These are phyloP conservation scores for human DNA, from an alignment of 2,113 vertebrate genomes.

Conservation along the genomic window DNA sequence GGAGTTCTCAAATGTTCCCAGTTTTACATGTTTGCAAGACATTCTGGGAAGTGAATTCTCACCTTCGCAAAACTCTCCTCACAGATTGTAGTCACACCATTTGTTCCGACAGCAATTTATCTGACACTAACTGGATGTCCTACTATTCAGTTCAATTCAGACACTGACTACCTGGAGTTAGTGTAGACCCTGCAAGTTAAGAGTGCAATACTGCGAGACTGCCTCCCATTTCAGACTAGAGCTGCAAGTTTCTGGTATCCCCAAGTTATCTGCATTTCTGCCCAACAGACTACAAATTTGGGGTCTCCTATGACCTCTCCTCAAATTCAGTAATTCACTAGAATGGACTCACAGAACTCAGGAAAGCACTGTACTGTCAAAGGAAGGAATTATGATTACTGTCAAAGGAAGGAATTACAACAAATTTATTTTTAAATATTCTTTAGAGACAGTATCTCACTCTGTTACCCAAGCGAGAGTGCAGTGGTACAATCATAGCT, in stretches of 20 bases:
- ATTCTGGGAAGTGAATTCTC: not conserved
- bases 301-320: too few species aligned
- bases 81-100: not conserved
- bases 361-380: not conserved
- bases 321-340: not conserved
- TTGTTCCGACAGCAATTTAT: not conserved
- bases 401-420: not conserved
- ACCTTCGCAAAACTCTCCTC: not conserved
- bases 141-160: too few species aligned
- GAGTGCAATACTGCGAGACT: not conserved
- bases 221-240: not conserved
- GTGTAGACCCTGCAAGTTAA: not conserved
- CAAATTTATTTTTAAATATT: not conserved
- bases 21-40: not conserved
- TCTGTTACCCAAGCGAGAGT: too few species aligned
- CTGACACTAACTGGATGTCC: not conserved
- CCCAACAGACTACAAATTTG: not conserved
- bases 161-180: not conserved
- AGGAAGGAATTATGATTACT: not conserved
- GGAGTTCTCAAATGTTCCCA: not conserved
- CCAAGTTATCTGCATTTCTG: not conserved
- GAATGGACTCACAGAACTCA: not conserved
- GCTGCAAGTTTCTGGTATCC: not conserved
- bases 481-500: too few species aligned
- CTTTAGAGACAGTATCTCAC: too few species aligned